Conservation (phyloP, 2,888 invertebrate genomes). For the Chrysolina oricalcia region DNA sequence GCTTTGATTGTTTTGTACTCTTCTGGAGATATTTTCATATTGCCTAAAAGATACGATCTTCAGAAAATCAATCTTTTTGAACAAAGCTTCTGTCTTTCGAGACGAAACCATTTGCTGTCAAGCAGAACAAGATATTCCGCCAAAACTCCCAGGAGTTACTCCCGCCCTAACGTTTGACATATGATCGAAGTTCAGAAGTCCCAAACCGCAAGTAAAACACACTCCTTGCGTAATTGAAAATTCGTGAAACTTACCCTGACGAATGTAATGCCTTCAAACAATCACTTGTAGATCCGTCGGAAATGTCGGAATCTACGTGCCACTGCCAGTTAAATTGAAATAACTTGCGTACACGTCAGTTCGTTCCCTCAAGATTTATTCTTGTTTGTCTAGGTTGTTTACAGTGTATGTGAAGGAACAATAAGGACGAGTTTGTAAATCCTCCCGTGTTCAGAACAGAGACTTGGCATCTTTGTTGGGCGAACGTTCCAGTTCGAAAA, state of each 20-base stretch:
- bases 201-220: conserved; percentile 28
- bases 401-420: conserved; percentile 49
- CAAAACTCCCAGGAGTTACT: neutral
- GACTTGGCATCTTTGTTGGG: conserved; percentile 19
- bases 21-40: too few species aligned
- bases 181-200: conserved; percentile 27
- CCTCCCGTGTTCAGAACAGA: conserved; percentile 29
- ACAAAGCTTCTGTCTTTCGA: neutral
- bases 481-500: neutral
- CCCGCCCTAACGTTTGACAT: conserved; percentile 19
- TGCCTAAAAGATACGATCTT: too few species aligned
- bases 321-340: conserved; percentile 48
- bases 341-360: conserved; percentile 48
- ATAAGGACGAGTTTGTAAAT: conserved; percentile 50
- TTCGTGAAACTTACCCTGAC: conserved; percentile 55
- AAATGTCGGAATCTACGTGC: conserved; percentile 47
- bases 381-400: conserved; percentile 48
- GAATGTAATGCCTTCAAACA: conserved; percentile 53
- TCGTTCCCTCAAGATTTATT: conserved; percentile 47
- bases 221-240: conserved; percentile 56
- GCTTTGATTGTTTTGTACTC: too few species aligned
- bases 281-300: conserved; percentile 46
- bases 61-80: neutral
- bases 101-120: neutral
- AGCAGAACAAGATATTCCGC: conserved; percentile 4